A percentile compares a stretch with the other conserved stretches of the same genome.
These are phyloP conservation scores for Smittia sp. DNA, from an alignment of 2,888 invertebrate species.

Conservation along the genomic window DNA sequence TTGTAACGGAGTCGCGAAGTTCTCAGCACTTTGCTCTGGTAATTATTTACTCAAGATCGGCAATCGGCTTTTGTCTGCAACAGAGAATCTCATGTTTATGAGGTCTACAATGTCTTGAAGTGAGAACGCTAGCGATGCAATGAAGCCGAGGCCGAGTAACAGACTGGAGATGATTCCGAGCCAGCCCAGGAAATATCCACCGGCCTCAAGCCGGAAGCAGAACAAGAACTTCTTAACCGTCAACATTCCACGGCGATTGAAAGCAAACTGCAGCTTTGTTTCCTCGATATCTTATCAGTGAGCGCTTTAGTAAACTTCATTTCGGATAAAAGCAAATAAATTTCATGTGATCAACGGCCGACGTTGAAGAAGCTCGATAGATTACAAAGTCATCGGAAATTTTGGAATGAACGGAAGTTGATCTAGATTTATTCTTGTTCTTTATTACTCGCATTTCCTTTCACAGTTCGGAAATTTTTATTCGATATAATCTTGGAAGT, in stretches of 20 bases:
- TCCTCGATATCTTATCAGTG: background rate
- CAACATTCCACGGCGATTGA: background rate
- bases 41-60: background rate
- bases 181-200: background rate
- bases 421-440: no score
- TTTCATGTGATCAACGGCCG: no score
- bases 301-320: no score
- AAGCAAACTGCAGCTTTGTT: background rate
- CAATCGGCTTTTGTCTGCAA: background rate
- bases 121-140: background rate
- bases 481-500: no score
- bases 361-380: no score
- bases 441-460: no score
- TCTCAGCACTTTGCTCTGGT: background rate
- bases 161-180: background rate
- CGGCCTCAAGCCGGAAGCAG: background rate
- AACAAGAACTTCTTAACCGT: background rate
- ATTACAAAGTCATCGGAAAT: no score
- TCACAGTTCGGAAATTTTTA: no score
- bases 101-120: background rate
- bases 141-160: background rate
- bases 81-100: background rate
- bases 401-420: no score
- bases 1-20: background rate
- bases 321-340: no score